phyloP scores from a whole-genome alignment of 2,113 vertebrate species.

The Diphyllodes magnificus region DNA sequence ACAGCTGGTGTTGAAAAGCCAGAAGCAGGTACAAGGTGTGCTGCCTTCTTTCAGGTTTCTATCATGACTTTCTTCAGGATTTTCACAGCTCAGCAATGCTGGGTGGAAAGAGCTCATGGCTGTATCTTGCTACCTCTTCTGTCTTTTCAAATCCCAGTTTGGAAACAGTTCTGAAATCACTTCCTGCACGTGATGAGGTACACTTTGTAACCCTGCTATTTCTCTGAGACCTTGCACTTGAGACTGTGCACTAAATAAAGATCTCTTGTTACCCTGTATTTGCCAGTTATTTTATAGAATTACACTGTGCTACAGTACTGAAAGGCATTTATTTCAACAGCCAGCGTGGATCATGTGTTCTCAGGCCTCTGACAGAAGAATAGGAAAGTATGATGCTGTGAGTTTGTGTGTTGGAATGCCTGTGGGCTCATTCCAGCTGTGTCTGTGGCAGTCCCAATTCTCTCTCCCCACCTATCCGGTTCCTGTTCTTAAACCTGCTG shows the following conservation, averaged over 20 bases:
- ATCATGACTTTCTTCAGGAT: not conserved
- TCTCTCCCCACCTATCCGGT: not conserved
- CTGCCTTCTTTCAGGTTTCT: not conserved
- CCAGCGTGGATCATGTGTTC: not conserved
- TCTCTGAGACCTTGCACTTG: not conserved
- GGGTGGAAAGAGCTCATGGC: not conserved
- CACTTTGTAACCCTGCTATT: not conserved
- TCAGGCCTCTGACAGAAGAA: not conserved
- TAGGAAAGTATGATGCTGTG: not conserved
- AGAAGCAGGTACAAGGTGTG: not conserved
- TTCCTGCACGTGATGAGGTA: not conserved
- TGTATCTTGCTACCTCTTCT: not conserved
- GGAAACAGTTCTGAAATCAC: not conserved
- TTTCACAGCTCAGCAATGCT: not conserved
- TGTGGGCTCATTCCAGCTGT: not conserved
- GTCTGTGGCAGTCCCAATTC: not conserved
- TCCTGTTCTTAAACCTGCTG: not conserved
- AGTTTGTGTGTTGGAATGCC: not conserved
- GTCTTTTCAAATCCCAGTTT: not conserved
- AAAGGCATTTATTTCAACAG: not conserved
- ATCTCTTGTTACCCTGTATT: not conserved
- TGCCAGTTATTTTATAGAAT: not conserved
- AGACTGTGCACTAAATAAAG: not conserved
- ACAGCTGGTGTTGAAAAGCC: not conserved
- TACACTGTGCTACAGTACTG: not conserved